phyloP scores from a whole-genome alignment of 2,888 invertebrate genomes.

The Leptinotarsa rubiginosa region DNA sequence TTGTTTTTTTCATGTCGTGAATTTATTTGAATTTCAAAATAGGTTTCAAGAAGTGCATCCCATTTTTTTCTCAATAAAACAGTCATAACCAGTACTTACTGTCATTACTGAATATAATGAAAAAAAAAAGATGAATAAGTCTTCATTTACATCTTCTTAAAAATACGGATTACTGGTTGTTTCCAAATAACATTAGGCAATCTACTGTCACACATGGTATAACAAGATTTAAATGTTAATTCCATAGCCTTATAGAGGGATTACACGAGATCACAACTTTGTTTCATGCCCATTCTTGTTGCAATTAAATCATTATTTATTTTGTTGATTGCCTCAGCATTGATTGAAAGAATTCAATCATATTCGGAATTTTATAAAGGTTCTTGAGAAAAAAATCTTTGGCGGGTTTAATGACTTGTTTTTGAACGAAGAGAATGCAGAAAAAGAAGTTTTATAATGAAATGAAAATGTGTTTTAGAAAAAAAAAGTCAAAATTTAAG shows the following conservation, averaged over 20 bases:
- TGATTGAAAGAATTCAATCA: neutral
- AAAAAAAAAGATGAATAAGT: too few relatives aligned
- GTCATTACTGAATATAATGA: too few relatives aligned
- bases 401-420: neutral
- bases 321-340: neutral
- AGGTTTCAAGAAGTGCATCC: too few relatives aligned
- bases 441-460: neutral
- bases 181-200: neutral
- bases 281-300: constrained; percentile 2
- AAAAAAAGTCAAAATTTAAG: too few relatives aligned
- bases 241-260: neutral
- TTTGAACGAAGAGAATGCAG: neutral
- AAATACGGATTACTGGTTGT: neutral
- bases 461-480: neutral
- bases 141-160: too few relatives aligned
- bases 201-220: neutral
- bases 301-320: constrained; percentile 4
- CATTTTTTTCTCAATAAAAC: too few relatives aligned
- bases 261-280: neutral
- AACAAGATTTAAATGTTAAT: constrained; percentile 6
- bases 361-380: neutral
- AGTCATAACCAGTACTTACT: too few relatives aligned
- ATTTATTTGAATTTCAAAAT: too few relatives aligned
- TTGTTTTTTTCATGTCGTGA: too few relatives aligned
- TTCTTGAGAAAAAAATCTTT: neutral